Conservation (phyloP, 2,797 vertebrate genomes). For the Eulemur rubriventer region DNA sequence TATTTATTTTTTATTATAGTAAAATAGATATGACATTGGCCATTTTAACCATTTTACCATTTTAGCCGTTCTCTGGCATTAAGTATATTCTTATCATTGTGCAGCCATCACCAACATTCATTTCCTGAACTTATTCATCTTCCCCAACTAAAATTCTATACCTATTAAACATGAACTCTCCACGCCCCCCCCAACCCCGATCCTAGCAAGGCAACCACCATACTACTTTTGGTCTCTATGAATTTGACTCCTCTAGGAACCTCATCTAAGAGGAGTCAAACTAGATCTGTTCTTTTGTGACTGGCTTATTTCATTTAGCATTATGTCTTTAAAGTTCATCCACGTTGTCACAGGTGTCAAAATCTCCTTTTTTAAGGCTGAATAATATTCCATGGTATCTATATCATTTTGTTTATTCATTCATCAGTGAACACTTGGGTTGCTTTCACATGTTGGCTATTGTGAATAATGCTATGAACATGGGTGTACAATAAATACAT, state of each 20-base stretch:
- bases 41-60: background rate
- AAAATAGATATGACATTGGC: background rate
- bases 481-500: background rate
- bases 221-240: background rate
- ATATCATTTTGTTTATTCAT: background rate
- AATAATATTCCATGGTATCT: background rate
- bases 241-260: background rate
- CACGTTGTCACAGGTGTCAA: background rate
- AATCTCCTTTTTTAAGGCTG: background rate
- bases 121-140: background rate
- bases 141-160: background rate
- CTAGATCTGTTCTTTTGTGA: background rate
- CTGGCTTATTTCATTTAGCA: background rate
- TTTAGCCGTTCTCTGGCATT: background rate
- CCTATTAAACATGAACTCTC: background rate
- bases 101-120: background rate
- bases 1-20: background rate
- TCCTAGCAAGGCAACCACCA: background rate
- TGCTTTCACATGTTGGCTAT: background rate
- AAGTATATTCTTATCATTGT: background rate
- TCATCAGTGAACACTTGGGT: background rate
- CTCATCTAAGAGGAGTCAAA: background rate
- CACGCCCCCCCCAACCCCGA: accelerated
- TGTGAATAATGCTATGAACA: background rate
- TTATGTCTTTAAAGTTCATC: background rate